A percentile compares a stretch with the other conserved stretches of the same genome.
Conservation (phyloP, 2,888 invertebrate genomes). For the Euplexia lucipara region DNA sequence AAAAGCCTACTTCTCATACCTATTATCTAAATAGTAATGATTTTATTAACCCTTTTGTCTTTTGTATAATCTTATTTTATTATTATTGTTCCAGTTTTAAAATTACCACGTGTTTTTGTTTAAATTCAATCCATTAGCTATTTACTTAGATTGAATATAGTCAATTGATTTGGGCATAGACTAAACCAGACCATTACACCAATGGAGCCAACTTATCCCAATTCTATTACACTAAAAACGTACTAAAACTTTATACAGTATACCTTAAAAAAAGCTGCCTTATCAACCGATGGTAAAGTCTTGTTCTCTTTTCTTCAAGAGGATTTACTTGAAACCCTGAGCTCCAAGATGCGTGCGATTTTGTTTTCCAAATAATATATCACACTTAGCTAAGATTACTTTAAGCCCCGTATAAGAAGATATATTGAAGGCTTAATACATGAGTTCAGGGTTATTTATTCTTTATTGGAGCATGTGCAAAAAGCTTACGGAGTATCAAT, state of each 20-base stretch:
- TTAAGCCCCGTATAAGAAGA: constrained; percentile 81
- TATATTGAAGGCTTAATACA: constrained; percentile 81
- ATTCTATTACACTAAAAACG: constrained; percentile 50
- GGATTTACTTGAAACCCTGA: constrained; percentile 72
- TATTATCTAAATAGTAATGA: too few relatives aligned
- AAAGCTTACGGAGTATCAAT: constrained; percentile 52
- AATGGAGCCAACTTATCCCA: constrained; percentile 26
- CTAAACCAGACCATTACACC: constrained; percentile 28
- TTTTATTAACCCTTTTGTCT: too few relatives aligned
- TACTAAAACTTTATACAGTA: constrained; percentile 46
- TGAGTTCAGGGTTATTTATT: constrained; percentile 72
- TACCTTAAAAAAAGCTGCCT: constrained; percentile 38
- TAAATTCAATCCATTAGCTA: constrained; percentile 1
- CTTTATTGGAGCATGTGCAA: constrained; percentile 68
- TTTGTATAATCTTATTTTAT: too few relatives aligned
- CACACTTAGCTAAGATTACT: constrained; percentile 85
- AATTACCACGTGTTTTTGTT: too few relatives aligned
- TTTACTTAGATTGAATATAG: constrained; percentile 10
- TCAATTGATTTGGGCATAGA: too few relatives aligned
- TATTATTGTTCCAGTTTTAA: too few relatives aligned
- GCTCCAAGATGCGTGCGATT: constrained; percentile 72
- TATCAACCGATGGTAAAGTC: constrained; percentile 72
- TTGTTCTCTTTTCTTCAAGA: constrained; percentile 74
- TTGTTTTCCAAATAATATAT: constrained; percentile 85
- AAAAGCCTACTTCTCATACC: too few relatives aligned